phyloP scores from a whole-genome alignment of 35 echinoderm and acorn worm genomes.

The Nesometra sesokonis region DNA sequence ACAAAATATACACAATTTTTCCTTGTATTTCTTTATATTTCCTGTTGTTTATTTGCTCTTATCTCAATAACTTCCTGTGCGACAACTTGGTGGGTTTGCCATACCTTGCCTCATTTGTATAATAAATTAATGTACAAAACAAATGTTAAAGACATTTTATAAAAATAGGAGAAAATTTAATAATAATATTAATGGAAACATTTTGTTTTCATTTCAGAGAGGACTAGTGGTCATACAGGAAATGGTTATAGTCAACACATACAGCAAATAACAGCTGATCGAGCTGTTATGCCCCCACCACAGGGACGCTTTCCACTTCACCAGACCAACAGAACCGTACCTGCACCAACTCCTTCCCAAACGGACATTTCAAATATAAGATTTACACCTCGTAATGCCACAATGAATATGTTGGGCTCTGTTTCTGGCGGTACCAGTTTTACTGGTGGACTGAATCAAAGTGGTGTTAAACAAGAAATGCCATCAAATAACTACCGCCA shows the following conservation, averaged over 20 bases:
- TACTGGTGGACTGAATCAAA: slow-evolving; percentile 26
- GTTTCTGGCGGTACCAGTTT: slow-evolving; percentile 14
- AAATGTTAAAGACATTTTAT: too few relatives aligned
- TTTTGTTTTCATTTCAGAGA: neutral
- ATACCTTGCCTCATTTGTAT: too few relatives aligned
- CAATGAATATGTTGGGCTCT: neutral
- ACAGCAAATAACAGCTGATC: neutral
- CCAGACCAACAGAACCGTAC: slow-evolving; percentile 3
- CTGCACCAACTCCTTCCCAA: slow-evolving; percentile 60
- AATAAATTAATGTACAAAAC: too few relatives aligned
- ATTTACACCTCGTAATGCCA: slow-evolving; percentile 36
- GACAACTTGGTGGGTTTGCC: too few relatives aligned
- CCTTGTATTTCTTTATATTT: too few relatives aligned
- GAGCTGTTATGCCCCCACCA: neutral
- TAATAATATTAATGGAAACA: too few relatives aligned
- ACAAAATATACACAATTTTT: too few relatives aligned
- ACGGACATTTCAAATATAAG: slow-evolving; percentile 90
- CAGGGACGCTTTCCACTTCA: neutral
- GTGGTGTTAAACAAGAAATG: slow-evolving; percentile 65
- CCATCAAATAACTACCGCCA: slow-evolving; percentile 16
- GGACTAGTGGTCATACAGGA: neutral
- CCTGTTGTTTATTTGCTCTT: too few relatives aligned
- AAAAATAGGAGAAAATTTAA: too few relatives aligned
- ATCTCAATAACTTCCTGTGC: too few relatives aligned
- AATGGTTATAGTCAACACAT: neutral